A percentile compares a stretch with the other conserved stretches of the same genome.
phyloP scores from a whole-genome alignment of 1,140 invertebrate species.

The Chrysopa pallens region DNA sequence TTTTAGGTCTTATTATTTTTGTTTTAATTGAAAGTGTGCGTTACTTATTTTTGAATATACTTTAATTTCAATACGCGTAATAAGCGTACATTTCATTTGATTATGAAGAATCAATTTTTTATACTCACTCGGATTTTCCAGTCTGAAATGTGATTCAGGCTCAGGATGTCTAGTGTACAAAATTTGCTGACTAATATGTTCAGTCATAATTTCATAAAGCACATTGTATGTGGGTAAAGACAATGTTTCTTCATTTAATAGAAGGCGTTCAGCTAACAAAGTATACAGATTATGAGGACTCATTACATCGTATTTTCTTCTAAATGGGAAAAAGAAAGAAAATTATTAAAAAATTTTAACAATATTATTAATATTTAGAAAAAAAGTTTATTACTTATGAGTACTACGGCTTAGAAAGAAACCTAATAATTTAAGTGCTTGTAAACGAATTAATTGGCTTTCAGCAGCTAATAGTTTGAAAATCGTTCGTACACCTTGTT shows the following conservation, averaged over 20 bases:
- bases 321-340: slow-evolving; percentile 24
- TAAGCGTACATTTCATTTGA: too few relatives aligned
- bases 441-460: slow-evolving; percentile 87
- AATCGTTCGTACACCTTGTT: slow-evolving; percentile 87
- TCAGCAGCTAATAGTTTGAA: slow-evolving; percentile 92
- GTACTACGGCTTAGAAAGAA: slow-evolving; percentile 91
- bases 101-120: neutral
- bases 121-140: slow-evolving; percentile 91
- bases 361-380: neutral
- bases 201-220: slow-evolving; percentile 96
- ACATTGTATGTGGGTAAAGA: slow-evolving; percentile 93
- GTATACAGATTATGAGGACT: slow-evolving; percentile 96
- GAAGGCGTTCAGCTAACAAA: slow-evolving; percentile 77
- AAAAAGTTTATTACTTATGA: slow-evolving; percentile 51
- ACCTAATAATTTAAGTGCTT: slow-evolving; percentile 86
- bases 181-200: slow-evolving; percentile 90
- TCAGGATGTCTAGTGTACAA: slow-evolving; percentile 80
- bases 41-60: too few relatives aligned
- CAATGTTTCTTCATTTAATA: slow-evolving; percentile 76
- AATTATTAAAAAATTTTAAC: neutral
- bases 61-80: too few relatives aligned
- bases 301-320: slow-evolving; percentile 96
- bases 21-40: too few relatives aligned
- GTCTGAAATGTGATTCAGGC: slow-evolving; percentile 80
- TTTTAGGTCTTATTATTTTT: too few relatives aligned